phyloP scores from a whole-genome alignment of 2,888 invertebrate genomes.

The Calameuta pallipes region DNA sequence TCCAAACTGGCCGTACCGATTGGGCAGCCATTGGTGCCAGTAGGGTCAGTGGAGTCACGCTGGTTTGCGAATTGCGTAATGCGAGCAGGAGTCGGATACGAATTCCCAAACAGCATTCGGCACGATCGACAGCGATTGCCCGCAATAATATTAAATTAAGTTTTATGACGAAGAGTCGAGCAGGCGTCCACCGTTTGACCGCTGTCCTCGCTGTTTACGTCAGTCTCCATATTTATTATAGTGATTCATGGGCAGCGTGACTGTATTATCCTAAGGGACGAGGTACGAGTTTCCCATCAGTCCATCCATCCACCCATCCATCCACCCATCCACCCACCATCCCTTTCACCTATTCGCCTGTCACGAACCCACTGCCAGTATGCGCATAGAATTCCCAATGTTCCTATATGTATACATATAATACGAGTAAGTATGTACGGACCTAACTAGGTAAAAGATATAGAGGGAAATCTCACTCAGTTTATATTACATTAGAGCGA shows the following conservation, averaged over 20 bases:
- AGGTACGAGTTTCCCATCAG: too few species aligned
- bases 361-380: too few species aligned
- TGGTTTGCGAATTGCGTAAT: not conserved
- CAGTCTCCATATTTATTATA: constrained; percentile 22
- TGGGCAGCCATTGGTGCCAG: constrained; percentile 12
- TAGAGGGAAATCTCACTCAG: too few species aligned
- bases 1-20: constrained; percentile 29
- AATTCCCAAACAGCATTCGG: constrained; percentile 15
- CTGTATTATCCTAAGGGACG: too few species aligned
- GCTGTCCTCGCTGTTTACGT: not conserved
- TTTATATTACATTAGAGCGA: too few species aligned
- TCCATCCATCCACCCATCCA: too few species aligned
- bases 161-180: constrained; percentile 30
- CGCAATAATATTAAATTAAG: constrained; percentile 38
- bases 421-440: too few species aligned
- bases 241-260: constrained; percentile 21
- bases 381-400: too few species aligned
- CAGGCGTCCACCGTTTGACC: not conserved
- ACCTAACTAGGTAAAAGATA: too few species aligned
- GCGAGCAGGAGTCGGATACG: constrained; percentile 6
- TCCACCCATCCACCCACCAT: too few species aligned
- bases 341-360: too few species aligned
- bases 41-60: constrained; percentile 13
- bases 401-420: too few species aligned
- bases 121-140: constrained; percentile 20